These are phyloP conservation scores for Macquaria ambigua DNA, from an alignment of 2,113 vertebrate species.

Conservation along the genomic window DNA sequence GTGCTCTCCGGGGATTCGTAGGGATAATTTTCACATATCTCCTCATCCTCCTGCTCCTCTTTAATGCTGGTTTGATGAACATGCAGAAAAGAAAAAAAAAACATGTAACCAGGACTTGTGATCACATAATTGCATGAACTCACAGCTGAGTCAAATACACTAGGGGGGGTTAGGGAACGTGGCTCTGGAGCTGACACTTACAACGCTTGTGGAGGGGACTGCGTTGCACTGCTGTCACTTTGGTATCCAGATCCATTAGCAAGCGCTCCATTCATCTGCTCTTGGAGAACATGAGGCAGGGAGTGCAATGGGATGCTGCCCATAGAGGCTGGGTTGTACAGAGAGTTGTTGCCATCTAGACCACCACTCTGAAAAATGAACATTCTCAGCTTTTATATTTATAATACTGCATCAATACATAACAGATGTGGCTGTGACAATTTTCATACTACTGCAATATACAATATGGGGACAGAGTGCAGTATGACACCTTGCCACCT, in stretches of 20 bases:
- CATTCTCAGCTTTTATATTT: neutral
- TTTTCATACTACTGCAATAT: neutral
- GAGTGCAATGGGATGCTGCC: slow-evolving; percentile 92
- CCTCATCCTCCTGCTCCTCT: slow-evolving; percentile 94
- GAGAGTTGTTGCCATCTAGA: slow-evolving; percentile 89
- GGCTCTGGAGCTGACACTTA: slow-evolving; percentile 81
- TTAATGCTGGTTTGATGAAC: slow-evolving; percentile 88
- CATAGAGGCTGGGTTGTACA: slow-evolving; percentile 92
- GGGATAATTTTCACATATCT: slow-evolving; percentile 91
- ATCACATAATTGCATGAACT: neutral
- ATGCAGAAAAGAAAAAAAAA: neutral
- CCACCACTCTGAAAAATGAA: slow-evolving; percentile 85
- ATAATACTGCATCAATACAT: neutral
- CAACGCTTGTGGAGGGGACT: slow-evolving; percentile 93
- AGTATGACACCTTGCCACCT: neutral
- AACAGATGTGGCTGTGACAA: neutral
- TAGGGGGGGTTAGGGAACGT: neutral
- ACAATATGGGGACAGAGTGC: neutral
- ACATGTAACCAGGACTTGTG: neutral
- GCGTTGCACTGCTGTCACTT: slow-evolving; percentile 95
- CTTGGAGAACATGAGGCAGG: slow-evolving; percentile 90
- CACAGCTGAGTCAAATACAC: neutral
- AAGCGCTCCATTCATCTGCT: slow-evolving; percentile 94
- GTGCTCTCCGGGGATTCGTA: slow-evolving; percentile 91
- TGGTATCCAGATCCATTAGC: slow-evolving; percentile 93